A percentile compares a stretch with the other conserved stretches of the same genome.
Evolutionary conservation across 1,140 invertebrate species (phyloP).

Genomic region (Solen grandis): DNA sequence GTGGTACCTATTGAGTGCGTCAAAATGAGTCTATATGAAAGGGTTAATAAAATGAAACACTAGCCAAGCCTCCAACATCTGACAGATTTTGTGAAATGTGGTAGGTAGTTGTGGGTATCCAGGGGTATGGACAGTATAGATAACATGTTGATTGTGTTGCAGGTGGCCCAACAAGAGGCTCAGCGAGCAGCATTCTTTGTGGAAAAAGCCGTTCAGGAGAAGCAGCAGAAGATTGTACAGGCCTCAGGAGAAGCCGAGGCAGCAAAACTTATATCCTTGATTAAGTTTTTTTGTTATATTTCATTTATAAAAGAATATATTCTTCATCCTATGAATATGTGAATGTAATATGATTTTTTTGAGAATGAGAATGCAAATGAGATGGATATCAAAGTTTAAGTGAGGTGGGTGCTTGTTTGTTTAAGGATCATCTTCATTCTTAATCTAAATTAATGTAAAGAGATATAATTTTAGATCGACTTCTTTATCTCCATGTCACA

Average conservation of each 20-base stretch:
- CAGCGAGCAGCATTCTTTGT: constrained; percentile 99
- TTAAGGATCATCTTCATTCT: neutral
- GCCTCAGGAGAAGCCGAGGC: constrained; percentile 99
- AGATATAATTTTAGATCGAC: neutral
- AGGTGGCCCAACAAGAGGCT: constrained; percentile 98
- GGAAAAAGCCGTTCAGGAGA: constrained; percentile 98
- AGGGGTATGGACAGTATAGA: too few relatives aligned
- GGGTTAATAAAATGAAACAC: too few relatives aligned
- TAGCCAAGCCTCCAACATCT: too few relatives aligned
- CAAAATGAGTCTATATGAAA: too few relatives aligned
- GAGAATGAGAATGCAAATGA: too few relatives aligned
- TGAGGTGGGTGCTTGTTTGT: neutral
- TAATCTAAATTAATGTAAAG: neutral
- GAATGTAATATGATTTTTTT: too few relatives aligned
- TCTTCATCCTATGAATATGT: too few relatives aligned
- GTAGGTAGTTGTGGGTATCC: too few relatives aligned
- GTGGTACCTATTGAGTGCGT: too few relatives aligned
- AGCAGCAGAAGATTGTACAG: constrained; percentile 99
- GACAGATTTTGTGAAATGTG: too few relatives aligned
- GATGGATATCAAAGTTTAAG: neutral
- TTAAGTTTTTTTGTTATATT: neutral
- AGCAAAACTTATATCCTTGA: constrained; percentile 84
- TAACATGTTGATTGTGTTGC: constrained; percentile 26
- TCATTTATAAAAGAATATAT: too few relatives aligned
- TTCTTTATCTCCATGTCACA: too few relatives aligned